phyloP scores from a whole-genome alignment of 2,888 invertebrate species.

The Papilio protenor region DNA sequence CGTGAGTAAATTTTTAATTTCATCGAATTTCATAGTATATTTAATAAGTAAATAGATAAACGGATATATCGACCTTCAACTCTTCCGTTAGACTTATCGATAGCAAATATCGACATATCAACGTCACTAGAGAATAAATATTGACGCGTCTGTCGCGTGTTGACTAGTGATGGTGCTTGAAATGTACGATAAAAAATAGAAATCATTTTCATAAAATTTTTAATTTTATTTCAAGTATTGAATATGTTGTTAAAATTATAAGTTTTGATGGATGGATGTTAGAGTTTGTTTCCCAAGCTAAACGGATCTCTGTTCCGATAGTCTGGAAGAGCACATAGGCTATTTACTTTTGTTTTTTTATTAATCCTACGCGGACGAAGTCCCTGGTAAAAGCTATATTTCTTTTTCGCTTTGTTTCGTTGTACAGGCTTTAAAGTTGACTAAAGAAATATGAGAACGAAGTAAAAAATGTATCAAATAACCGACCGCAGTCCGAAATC shows the following conservation, averaged over 20 bases:
- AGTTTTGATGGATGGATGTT: too few species aligned
- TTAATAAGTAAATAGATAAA: slow-evolving; percentile 17
- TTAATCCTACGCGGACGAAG: too few species aligned
- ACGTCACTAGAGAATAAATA: slow-evolving; percentile 53
- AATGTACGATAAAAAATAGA: slow-evolving; percentile 40
- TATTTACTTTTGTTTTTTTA: too few species aligned
- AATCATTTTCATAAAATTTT: neutral
- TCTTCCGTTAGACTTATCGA: slow-evolving; percentile 40
- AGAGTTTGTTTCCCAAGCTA: too few species aligned
- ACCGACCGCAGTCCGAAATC: neutral
- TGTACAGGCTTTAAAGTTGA: neutral
- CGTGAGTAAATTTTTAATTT: neutral
- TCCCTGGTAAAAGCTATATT: neutral
- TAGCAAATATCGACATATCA: slow-evolving; percentile 47
- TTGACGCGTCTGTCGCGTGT: slow-evolving; percentile 48
- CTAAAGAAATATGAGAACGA: slow-evolving; percentile 26
- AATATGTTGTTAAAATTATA: too few species aligned
- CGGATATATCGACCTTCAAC: slow-evolving; percentile 29
- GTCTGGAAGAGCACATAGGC: too few species aligned
- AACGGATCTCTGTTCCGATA: too few species aligned
- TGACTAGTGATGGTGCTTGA: slow-evolving; percentile 48
- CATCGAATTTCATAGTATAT: neutral
- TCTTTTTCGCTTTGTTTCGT: neutral
- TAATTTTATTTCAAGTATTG: neutral
- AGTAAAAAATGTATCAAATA: slow-evolving; percentile 26